Evolutionary conservation across 2,113 vertebrate genomes (phyloP).

Genomic region (Turnix velox): DNA sequence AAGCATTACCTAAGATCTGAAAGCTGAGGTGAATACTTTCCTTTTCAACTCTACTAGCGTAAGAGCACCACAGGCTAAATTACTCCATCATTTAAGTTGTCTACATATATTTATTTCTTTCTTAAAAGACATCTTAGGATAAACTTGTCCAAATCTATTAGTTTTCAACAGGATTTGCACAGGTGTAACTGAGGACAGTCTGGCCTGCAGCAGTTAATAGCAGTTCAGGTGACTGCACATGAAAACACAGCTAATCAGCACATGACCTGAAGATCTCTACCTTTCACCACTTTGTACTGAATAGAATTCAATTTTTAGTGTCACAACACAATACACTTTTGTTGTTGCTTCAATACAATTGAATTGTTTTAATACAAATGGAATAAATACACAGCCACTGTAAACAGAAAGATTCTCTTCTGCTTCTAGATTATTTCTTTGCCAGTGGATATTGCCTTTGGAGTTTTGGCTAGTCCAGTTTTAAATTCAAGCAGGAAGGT

Average conservation of each 20-base stretch:
- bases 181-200: not conserved
- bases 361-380: not conserved
- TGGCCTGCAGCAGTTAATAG: not conserved
- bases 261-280: not conserved
- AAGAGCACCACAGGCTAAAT: not conserved
- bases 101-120: not conserved
- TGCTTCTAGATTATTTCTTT: not conserved
- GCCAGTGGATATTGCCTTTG: not conserved
- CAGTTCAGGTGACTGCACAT: not conserved
- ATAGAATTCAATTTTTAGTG: not conserved
- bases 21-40: not conserved
- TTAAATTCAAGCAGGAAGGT: not conserved
- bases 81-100: not conserved
- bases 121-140: not conserved
- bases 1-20: not conserved
- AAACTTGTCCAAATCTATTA: slow-evolving; percentile 9
- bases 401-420: not conserved
- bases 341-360: not conserved
- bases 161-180: not conserved
- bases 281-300: not conserved
- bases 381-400: not conserved
- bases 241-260: not conserved
- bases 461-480: not conserved
- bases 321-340: not conserved
- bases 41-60: not conserved